phyloP scores from a whole-genome alignment of 1,140 invertebrate genomes.

The Chironomus striatipennis region DNA sequence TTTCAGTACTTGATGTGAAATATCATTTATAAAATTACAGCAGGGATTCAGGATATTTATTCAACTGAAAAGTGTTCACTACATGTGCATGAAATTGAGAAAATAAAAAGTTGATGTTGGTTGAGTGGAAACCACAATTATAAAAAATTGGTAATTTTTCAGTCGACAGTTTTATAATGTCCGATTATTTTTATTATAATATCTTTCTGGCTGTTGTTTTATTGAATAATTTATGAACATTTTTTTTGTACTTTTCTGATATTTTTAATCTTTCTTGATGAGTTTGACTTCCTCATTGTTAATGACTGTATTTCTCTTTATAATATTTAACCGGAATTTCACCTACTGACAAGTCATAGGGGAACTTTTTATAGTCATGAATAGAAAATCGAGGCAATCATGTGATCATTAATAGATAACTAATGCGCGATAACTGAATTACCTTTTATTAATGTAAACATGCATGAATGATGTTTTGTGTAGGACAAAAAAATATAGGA shows the following conservation, averaged over 20 bases:
- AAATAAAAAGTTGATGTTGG: not conserved
- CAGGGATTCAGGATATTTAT: not conserved
- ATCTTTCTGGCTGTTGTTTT: not conserved
- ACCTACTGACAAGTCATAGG: too few relatives aligned
- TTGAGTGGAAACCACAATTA: not conserved
- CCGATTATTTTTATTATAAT: not conserved
- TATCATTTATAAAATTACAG: too few relatives aligned
- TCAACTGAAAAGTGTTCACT: not conserved
- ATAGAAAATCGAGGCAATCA: not conserved
- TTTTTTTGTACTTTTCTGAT: not conserved
- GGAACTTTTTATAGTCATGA: not conserved
- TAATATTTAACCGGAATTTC: not conserved
- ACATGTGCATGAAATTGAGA: not conserved
- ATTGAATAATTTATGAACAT: not conserved
- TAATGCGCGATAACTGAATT: not conserved
- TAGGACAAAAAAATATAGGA: not conserved
- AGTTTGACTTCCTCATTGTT: not conserved
- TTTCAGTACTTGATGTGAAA: too few relatives aligned
- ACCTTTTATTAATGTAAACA: not conserved
- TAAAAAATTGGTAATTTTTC: not conserved
- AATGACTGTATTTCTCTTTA: not conserved
- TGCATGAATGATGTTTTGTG: not conserved
- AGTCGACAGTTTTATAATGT: conserved; percentile 1
- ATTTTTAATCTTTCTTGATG: too few relatives aligned
- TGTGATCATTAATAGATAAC: not conserved